Conservation (phyloP, 2,113 vertebrate species). For the Gasterosteus aculeatus region DNA sequence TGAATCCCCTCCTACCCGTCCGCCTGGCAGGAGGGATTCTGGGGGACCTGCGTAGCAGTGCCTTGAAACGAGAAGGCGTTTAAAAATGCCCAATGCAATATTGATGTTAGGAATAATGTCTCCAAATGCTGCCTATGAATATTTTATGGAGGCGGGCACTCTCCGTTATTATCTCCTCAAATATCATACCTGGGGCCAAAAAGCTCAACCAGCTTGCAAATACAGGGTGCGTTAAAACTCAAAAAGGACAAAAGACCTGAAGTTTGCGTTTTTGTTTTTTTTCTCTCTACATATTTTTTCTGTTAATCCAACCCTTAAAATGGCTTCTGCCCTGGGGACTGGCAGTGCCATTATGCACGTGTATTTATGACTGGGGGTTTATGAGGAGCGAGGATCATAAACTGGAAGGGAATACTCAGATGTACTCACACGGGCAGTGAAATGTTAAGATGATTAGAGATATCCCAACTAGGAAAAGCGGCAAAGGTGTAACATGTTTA, state of each 20-base stretch:
- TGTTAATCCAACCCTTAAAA: not conserved
- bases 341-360: slow-evolving; percentile 2
- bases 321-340: not conserved
- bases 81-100: slow-evolving; percentile 84
- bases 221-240: not conserved
- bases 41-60: slow-evolving; percentile 29
- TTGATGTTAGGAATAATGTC: slow-evolving; percentile 86
- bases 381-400: slow-evolving; percentile 1
- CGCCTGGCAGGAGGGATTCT: slow-evolving; percentile 28
- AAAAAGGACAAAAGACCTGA: slow-evolving; percentile 10
- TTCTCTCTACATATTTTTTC: no score
- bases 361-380: slow-evolving; percentile 8
- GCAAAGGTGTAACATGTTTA: not conserved
- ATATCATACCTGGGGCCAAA: slow-evolving; percentile 3
- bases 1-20: not conserved
- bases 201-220: not conserved
- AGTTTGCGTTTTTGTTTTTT: not conserved
- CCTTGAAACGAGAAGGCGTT: slow-evolving; percentile 81
- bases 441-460: not conserved
- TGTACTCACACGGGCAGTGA: slow-evolving; percentile 1
- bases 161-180: slow-evolving; percentile 22
- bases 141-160: slow-evolving; percentile 83
- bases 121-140: slow-evolving; percentile 84
- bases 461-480: not conserved
- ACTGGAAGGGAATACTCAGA: slow-evolving; percentile 1